Conservation (phyloP, 92 coral and sea anemone genomes). For the Epizoanthus ramosus region DNA sequence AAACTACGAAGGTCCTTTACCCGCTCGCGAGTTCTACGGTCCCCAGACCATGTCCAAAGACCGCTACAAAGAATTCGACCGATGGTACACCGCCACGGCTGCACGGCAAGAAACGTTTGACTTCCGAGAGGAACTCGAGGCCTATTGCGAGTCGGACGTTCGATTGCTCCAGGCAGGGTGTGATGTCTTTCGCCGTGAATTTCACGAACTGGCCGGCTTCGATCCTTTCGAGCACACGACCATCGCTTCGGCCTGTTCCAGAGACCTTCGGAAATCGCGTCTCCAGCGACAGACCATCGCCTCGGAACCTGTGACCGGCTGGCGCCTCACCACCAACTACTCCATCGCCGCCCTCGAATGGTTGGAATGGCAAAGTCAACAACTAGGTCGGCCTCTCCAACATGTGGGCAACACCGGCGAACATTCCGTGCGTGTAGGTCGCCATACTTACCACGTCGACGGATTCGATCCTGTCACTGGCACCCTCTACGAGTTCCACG, state of each 20-base stretch:
- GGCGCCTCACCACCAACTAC: not conserved
- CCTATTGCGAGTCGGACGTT: not conserved
- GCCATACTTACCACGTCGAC: not conserved
- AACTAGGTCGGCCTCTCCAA: not conserved
- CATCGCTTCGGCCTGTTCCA: not conserved
- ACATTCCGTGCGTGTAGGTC: not conserved
- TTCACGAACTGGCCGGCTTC: not conserved
- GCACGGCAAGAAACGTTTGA: no score
- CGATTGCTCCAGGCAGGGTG: not conserved
- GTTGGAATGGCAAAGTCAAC: slow-evolving; percentile 3
- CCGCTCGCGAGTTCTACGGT: no score
- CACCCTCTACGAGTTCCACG: slow-evolving; percentile 15
- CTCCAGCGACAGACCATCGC: not conserved
- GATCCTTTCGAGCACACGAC: not conserved
- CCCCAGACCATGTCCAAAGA: no score
- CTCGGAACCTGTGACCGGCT: not conserved
- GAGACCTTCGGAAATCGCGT: not conserved
- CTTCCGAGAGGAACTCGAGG: no score
- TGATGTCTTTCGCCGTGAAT: not conserved
- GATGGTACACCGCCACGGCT: no score
- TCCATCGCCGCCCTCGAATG: not conserved
- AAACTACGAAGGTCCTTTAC: no score
- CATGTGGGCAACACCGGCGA: not conserved
- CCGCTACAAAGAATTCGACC: no score
- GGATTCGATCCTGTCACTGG: not conserved